Evolutionary conservation across 2,797 vertebrate species (phyloP).

Genomic region (Poecilia picta): DNA sequence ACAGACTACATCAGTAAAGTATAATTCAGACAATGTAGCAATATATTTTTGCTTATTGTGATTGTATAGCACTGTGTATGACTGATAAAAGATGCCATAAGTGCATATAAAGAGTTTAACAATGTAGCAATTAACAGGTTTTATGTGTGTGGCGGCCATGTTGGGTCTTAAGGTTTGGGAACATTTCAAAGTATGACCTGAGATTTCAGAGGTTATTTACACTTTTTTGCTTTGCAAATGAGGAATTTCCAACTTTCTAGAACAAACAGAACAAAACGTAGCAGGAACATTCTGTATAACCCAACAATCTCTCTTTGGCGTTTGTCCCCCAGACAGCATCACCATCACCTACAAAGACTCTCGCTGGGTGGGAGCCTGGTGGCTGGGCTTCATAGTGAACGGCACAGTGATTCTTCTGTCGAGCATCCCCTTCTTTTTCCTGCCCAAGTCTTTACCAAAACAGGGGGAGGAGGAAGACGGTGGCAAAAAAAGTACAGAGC

Average conservation of each 20-base stretch:
- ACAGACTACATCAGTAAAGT: not conserved
- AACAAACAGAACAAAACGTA: not conserved
- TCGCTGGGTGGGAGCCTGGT: slow-evolving; percentile 92
- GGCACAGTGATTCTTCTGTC: slow-evolving; percentile 80
- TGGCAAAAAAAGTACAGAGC: slow-evolving; percentile 54
- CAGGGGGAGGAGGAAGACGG: slow-evolving; percentile 67
- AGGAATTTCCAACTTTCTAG: not conserved
- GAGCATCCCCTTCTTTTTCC: slow-evolving; percentile 88
- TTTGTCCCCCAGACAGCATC: slow-evolving; percentile 76
- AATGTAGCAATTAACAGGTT: not conserved
- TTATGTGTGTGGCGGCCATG: not conserved
- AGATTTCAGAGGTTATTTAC: not conserved
- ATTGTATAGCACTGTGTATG: not conserved
- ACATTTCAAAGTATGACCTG: not conserved
- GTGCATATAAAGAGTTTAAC: not conserved
- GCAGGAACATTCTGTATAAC: not conserved
- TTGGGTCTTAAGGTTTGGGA: not conserved
- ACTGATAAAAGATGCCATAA: not conserved
- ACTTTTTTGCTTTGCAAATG: not conserved
- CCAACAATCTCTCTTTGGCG: not conserved
- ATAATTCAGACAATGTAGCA: not conserved
- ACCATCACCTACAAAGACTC: slow-evolving; percentile 85
- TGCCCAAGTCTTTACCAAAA: slow-evolving; percentile 83
- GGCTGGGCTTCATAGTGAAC: slow-evolving; percentile 86
- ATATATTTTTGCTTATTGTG: not conserved